Conservation (phyloP, 2,113 vertebrate species). For the Poeciliopsis occidentalis region DNA sequence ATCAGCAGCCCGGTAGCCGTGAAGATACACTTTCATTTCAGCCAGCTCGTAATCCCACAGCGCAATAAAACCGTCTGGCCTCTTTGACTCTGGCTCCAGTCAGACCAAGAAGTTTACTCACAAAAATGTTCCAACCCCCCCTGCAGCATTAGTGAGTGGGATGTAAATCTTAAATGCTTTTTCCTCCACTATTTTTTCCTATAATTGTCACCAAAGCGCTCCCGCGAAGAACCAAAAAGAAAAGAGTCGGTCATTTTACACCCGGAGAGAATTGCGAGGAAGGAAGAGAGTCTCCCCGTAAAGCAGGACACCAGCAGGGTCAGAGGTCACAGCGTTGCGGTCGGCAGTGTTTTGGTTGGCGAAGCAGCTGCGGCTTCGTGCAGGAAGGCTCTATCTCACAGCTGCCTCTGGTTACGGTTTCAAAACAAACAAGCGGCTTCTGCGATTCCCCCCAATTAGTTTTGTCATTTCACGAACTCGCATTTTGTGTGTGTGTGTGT, state of each 20-base stretch:
- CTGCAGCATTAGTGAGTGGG: constrained; percentile 54
- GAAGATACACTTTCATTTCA: constrained; percentile 77
- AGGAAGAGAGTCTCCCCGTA: constrained; percentile 37
- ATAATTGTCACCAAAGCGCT: constrained; percentile 41
- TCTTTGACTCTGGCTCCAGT: constrained; percentile 72
- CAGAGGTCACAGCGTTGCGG: constrained; percentile 49
- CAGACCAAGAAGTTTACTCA: constrained; percentile 69
- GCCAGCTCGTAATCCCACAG: constrained; percentile 69
- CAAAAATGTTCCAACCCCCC: constrained; percentile 39
- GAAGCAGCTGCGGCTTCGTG: constrained; percentile 31
- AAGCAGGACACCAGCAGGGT: constrained; percentile 40
- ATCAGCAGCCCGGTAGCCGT: constrained; percentile 62
- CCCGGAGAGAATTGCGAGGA: constrained; percentile 35
- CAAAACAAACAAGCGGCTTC: constrained; percentile 31
- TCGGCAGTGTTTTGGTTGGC: constrained; percentile 57
- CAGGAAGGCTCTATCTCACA: constrained; percentile 45
- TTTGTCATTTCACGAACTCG: background rate
- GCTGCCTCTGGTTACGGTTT: constrained; percentile 44
- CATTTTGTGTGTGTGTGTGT: background rate
- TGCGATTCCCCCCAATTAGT: constrained; percentile 6
- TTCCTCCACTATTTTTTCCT: constrained; percentile 6
- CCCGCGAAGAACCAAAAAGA: constrained; percentile 23
- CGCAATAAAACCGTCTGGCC: constrained; percentile 80
- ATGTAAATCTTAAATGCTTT: constrained; percentile 62
- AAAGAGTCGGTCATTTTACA: constrained; percentile 49